phyloP scores from a whole-genome alignment of 2,888 invertebrate species.

The Clistopyga incitator region DNA sequence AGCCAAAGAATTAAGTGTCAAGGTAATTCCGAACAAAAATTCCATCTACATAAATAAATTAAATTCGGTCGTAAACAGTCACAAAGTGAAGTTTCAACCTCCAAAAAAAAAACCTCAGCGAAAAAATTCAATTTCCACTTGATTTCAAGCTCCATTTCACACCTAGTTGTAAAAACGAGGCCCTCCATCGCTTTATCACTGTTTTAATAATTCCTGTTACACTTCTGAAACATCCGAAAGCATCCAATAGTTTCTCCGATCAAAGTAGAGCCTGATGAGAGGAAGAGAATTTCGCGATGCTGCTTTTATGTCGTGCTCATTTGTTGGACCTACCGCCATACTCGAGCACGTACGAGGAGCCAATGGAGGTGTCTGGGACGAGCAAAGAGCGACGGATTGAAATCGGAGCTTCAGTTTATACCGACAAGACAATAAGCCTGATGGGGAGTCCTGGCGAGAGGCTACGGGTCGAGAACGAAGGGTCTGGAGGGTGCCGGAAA shows the following conservation, averaged over 20 bases:
- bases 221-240: background rate
- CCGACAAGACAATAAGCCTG: conserved; percentile 73
- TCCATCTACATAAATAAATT: no score
- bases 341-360: conserved; percentile 70
- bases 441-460: conserved; percentile 45
- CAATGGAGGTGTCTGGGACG: conserved; percentile 29
- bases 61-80: no score
- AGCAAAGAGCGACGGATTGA: conserved; percentile 74
- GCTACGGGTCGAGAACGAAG: conserved; percentile 34
- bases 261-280: no score
- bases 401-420: conserved; percentile 75
- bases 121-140: no score
- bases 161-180: no score
- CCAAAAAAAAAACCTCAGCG: no score
- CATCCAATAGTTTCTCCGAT: background rate
- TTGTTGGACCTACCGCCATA: conserved; percentile 40
- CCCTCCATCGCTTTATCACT: background rate
- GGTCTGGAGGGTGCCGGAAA: background rate
- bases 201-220: background rate
- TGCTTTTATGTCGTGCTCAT: conserved; percentile 72
- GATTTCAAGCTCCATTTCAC: no score
- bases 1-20: background rate
- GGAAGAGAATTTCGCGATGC: conserved; percentile 48
- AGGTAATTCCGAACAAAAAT: no score
- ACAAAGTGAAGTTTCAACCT: no score